Evolutionary conservation across 2,888 invertebrate genomes (phyloP).

Genomic region (Troglohyphantes excavatus): DNA sequence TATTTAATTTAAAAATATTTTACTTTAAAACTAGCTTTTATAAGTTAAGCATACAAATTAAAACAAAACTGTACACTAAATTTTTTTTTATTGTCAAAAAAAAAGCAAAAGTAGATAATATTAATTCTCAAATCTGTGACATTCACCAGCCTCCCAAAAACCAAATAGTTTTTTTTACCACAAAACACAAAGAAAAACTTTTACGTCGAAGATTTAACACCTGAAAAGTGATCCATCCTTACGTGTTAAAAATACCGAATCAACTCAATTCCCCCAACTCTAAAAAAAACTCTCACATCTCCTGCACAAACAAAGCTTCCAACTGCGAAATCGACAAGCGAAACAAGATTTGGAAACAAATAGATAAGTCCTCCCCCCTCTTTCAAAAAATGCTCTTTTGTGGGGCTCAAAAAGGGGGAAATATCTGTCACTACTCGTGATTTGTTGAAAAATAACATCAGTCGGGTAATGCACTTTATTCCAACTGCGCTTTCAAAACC

Average conservation of each 20-base stretch:
- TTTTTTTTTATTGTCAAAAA: too few relatives aligned
- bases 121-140: too few relatives aligned
- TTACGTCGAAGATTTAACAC: background rate
- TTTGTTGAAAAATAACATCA: slow-evolving; percentile 52
- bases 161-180: background rate
- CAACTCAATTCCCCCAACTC: background rate
- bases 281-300: background rate
- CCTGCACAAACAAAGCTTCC: background rate
- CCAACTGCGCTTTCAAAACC: background rate
- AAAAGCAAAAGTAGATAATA: too few relatives aligned
- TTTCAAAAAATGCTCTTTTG: slow-evolving; percentile 17
- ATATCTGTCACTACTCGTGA: slow-evolving; percentile 22
- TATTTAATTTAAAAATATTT: too few relatives aligned
- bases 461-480: slow-evolving; percentile 39
- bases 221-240: background rate
- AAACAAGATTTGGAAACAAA: slow-evolving; percentile 23
- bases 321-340: background rate
- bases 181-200: background rate
- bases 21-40: too few relatives aligned
- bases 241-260: background rate
- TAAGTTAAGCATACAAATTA: too few relatives aligned
- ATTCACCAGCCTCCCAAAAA: too few relatives aligned
- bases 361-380: background rate
- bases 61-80: too few relatives aligned
- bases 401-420: background rate